phyloP scores from a whole-genome alignment of 2,888 invertebrate species.

The Sinohyriopsis cumingii region DNA sequence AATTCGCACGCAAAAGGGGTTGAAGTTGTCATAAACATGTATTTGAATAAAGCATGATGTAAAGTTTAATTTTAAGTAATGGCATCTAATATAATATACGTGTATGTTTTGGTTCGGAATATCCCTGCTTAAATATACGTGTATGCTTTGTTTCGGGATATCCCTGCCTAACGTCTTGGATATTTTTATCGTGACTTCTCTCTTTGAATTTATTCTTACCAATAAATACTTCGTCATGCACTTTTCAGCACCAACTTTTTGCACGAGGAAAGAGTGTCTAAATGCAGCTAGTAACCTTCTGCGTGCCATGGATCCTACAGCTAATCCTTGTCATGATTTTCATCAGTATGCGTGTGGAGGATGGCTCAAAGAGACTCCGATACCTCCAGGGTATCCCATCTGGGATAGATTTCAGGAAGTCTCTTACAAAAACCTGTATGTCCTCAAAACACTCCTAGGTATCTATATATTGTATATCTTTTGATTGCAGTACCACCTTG shows the following conservation, averaged over 20 bases:
- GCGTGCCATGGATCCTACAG: conserved; percentile 51
- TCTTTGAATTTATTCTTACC: no score
- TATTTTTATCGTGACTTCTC: no score
- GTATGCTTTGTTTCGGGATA: no score
- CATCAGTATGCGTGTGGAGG: conserved; percentile 65
- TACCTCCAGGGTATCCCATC: conserved; percentile 59
- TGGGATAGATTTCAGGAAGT: conserved; percentile 64
- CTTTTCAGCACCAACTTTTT: conserved; percentile 25
- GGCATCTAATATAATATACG: no score
- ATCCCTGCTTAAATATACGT: no score
- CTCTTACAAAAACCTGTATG: conserved; percentile 58
- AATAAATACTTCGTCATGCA: background rate
- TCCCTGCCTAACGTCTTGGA: no score
- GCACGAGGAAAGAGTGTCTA: conserved; percentile 56
- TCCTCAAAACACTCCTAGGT: conserved; percentile 61
- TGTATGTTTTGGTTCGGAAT: no score
- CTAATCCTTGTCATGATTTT: conserved; percentile 60
- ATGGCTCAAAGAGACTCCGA: conserved; percentile 59
- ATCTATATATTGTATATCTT: conserved; percentile 1
- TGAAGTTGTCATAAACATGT: no score
- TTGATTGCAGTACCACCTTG: background rate
- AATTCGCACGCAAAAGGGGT: no score
- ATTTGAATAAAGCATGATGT: no score
- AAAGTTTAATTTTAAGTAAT: no score
- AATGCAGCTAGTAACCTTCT: conserved; percentile 55